Conservation (phyloP, 2,888 invertebrate genomes). For the Minunthozetes semirufus region DNA sequence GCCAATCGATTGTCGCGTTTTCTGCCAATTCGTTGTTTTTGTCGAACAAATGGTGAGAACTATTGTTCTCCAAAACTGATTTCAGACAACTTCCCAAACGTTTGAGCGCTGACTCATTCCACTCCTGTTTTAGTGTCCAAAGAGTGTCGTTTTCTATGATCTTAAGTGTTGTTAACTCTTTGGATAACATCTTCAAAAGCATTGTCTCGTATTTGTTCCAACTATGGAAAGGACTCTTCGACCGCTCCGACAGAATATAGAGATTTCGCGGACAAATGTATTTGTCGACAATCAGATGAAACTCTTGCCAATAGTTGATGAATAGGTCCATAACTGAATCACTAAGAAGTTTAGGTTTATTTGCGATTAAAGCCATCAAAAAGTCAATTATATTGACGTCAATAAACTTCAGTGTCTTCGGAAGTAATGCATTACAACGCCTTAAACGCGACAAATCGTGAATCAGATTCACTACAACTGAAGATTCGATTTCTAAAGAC, state of each 20-base stretch:
- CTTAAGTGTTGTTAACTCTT: neutral
- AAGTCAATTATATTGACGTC: constrained; percentile 29
- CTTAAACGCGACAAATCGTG: constrained; percentile 1
- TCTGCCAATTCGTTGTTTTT: neutral
- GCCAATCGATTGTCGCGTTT: constrained; percentile 31
- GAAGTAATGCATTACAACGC: neutral
- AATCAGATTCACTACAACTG: neutral
- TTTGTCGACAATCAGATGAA: neutral
- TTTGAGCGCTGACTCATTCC: constrained; percentile 5
- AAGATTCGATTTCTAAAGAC: neutral
- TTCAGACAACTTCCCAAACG: constrained; percentile 27
- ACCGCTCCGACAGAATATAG: neutral
- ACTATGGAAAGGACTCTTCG: neutral
- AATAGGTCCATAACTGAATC: constrained; percentile 5
- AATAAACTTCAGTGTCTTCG: constrained; percentile 4
- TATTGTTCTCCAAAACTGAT: neutral
- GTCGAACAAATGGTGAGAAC: neutral
- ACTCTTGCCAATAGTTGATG: constrained; percentile 13
- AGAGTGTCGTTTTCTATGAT: constrained; percentile 12
- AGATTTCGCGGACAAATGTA: constrained; percentile 28
- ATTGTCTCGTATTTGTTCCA: constrained; percentile 33
- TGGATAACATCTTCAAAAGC: neutral
- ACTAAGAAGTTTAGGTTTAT: neutral
- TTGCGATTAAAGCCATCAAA: constrained; percentile 20
- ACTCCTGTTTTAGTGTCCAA: constrained; percentile 28